Conservation (phyloP, 2,797 vertebrate genomes). For the Fistularia commersonii region DNA sequence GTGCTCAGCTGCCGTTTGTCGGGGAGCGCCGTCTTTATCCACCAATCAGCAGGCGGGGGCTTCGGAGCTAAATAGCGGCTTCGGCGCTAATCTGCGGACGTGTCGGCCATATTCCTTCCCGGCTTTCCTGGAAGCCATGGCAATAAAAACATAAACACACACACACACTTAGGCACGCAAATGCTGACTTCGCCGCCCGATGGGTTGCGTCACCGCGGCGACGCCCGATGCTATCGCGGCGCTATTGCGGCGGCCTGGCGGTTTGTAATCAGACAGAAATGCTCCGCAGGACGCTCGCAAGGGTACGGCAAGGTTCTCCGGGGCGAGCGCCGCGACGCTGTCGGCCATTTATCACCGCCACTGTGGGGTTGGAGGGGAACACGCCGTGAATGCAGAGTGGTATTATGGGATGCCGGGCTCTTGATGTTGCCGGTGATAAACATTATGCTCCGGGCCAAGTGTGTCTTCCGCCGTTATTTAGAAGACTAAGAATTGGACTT, state of each 20-base stretch:
- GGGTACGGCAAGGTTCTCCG: constrained; percentile 65
- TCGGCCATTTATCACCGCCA: constrained; percentile 69
- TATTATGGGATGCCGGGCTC: constrained; percentile 61
- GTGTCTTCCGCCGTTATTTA: constrained; percentile 62
- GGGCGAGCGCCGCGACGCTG: constrained; percentile 64
- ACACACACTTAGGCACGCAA: neutral
- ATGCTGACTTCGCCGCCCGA: too few relatives aligned
- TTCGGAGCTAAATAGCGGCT: too few relatives aligned
- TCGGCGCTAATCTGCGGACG: neutral
- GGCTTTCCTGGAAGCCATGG: constrained; percentile 31
- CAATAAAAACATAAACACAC: constrained; percentile 9
- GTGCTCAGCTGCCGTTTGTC: too few relatives aligned
- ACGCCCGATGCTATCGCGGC: too few relatives aligned
- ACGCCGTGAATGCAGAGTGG: constrained; percentile 66
- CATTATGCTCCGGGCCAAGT: constrained; percentile 63
- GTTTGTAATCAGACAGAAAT: constrained; percentile 64
- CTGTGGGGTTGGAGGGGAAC: constrained; percentile 54
- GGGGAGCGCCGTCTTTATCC: too few relatives aligned
- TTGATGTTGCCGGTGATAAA: constrained; percentile 68
- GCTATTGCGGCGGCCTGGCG: constrained; percentile 7
- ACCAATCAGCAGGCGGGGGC: too few relatives aligned
- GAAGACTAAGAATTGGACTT: constrained; percentile 56
- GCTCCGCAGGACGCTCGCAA: constrained; percentile 69
- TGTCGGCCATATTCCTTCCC: neutral
- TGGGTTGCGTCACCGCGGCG: too few relatives aligned